Percentiles rank a stretch among this genome's conserved stretches.
phyloP scores from a whole-genome alignment of 1,140 invertebrate species.

The Trachymyrmex septentrionalis region DNA sequence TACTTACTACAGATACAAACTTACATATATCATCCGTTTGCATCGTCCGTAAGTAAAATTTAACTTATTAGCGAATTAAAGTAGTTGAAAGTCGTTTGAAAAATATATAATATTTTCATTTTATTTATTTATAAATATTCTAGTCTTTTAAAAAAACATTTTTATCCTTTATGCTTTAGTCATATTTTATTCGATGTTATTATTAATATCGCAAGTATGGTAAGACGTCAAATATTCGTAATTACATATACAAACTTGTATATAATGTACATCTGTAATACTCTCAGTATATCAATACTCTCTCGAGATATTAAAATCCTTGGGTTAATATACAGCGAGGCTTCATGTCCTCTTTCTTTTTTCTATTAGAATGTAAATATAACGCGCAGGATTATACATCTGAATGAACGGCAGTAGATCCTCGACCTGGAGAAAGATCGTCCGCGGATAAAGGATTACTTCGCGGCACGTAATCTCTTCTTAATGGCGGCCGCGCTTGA shows the following conservation, averaged over 20 bases:
- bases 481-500: slow-evolving; percentile 41
- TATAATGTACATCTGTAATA: not conserved
- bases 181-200: too few relatives aligned
- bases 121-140: too few relatives aligned
- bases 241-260: not conserved
- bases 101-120: too few relatives aligned
- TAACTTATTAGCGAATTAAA: slow-evolving; percentile 28
- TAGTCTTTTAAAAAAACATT: too few relatives aligned
- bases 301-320: not conserved
- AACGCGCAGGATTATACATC: slow-evolving; percentile 39
- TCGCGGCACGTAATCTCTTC: slow-evolving; percentile 55
- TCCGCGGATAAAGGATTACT: slow-evolving; percentile 39
- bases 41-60: slow-evolving; percentile 36
- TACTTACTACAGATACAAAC: slow-evolving; percentile 10
- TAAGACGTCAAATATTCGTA: too few relatives aligned
- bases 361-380: slow-evolving; percentile 15
- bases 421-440: slow-evolving; percentile 17
- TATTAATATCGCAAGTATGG: too few relatives aligned
- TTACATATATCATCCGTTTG: not conserved
- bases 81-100: too few relatives aligned
- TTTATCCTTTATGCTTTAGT: too few relatives aligned
- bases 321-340: not conserved
- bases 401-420: slow-evolving; percentile 43
- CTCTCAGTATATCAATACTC: not conserved
- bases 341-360: not conserved